Conservation (phyloP, 2,113 vertebrate genomes). For the Apodemus sylvaticus region DNA sequence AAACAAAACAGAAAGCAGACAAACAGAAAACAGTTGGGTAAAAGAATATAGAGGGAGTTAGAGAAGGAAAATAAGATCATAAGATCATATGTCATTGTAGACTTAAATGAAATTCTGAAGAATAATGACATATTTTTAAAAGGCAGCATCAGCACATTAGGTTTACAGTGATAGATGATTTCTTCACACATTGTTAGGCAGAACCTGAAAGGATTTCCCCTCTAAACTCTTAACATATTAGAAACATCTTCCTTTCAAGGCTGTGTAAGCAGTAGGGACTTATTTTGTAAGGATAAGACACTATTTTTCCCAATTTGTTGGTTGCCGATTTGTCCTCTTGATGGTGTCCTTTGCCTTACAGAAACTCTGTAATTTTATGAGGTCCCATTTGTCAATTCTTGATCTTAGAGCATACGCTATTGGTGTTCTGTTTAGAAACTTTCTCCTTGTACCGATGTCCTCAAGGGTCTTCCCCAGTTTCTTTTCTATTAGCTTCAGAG, state of each 20-base stretch:
- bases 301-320: too few relatives aligned
- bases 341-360: too few relatives aligned
- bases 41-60: background rate
- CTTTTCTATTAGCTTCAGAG: too few relatives aligned
- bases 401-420: too few relatives aligned
- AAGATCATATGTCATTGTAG: background rate
- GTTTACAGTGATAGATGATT: background rate
- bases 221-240: background rate
- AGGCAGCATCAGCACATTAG: background rate
- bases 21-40: background rate
- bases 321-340: too few relatives aligned
- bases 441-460: too few relatives aligned
- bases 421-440: too few relatives aligned
- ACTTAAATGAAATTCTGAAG: background rate
- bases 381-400: too few relatives aligned
- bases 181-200: background rate
- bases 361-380: too few relatives aligned
- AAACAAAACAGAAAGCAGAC: background rate
- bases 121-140: background rate
- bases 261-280: background rate
- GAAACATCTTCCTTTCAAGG: conserved; percentile 4
- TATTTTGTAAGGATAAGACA: background rate
- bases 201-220: background rate
- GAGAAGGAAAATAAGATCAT: background rate
- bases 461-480: too few relatives aligned